Evolutionary conservation across 2,888 invertebrate genomes (phyloP).

Genomic region (Megastigmus dorsalis): DNA sequence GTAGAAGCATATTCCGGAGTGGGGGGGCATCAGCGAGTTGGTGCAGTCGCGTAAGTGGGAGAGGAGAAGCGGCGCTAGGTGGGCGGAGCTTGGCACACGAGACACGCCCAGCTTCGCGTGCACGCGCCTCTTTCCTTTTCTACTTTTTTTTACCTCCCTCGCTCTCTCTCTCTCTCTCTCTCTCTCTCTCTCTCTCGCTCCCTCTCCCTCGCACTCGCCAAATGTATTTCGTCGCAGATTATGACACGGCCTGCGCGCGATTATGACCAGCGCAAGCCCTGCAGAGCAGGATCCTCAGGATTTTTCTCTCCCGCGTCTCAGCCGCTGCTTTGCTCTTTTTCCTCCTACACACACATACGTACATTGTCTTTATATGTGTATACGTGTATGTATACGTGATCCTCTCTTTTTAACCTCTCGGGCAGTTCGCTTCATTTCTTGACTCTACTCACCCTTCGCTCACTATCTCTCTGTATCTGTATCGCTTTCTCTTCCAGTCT

Average conservation of each 20-base stretch:
- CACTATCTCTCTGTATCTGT: constrained; percentile 51
- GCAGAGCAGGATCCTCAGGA: constrained; percentile 57
- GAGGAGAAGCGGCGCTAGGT: constrained; percentile 3
- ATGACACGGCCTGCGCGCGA: constrained; percentile 74
- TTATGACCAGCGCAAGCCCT: constrained; percentile 70
- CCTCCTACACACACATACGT: constrained; percentile 9
- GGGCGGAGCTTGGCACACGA: constrained; percentile 8
- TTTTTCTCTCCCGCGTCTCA: constrained; percentile 46
- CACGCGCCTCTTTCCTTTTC: neutral
- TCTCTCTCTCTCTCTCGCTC: constrained; percentile 8
- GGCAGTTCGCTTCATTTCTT: constrained; percentile 52
- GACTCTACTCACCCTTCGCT: constrained; percentile 41
- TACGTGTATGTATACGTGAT: neutral
- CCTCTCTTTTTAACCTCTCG: constrained; percentile 51
- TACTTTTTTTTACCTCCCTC: neutral
- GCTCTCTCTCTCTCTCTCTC: constrained; percentile 38
- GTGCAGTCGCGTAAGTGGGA: neutral
- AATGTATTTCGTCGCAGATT: constrained; percentile 75
- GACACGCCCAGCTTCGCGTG: constrained; percentile 30
- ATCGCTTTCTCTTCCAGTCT: neutral
- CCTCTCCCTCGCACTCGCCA: constrained; percentile 63
- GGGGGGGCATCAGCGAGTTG: neutral
- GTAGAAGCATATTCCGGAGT: too few relatives aligned
- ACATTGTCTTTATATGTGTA: neutral
- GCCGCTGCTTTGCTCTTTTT: constrained; percentile 37